These are phyloP conservation scores for Himantopus leucocephalus DNA, from an alignment of 2,113 vertebrate species.

Conservation along the genomic window DNA sequence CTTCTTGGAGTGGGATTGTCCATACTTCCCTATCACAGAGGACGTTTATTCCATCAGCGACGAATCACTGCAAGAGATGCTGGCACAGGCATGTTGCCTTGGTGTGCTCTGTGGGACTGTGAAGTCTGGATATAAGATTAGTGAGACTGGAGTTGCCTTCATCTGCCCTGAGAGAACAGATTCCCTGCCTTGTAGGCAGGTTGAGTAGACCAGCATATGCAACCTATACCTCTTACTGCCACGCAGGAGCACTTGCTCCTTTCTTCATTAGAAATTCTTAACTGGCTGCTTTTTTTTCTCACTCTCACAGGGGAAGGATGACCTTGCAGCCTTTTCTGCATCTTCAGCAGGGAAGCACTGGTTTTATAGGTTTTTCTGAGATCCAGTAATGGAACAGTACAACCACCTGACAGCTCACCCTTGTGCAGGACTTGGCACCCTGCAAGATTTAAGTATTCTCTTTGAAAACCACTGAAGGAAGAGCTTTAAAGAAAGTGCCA, in stretches of 20 bases:
- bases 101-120: background rate
- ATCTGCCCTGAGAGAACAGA: background rate
- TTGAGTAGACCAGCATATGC: rapidly evolving
- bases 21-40: background rate
- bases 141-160: background rate
- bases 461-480: background rate
- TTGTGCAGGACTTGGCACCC: background rate
- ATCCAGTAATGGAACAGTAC: background rate
- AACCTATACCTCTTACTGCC: background rate
- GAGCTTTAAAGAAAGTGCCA: background rate
- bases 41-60: background rate
- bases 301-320: background rate
- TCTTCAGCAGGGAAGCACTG: background rate
- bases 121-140: background rate
- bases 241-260: background rate
- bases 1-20: background rate
- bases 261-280: background rate
- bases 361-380: background rate
- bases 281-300: background rate
- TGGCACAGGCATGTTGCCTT: background rate
- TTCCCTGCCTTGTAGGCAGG: background rate
- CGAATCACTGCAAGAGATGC: background rate
- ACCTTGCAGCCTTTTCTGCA: background rate
- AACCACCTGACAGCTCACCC: background rate
- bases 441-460: conserved; percentile 14